Base-by-base conservation (phyloP, 1,140 invertebrate genomes). In the Drosophila chauvacae region DNA sequence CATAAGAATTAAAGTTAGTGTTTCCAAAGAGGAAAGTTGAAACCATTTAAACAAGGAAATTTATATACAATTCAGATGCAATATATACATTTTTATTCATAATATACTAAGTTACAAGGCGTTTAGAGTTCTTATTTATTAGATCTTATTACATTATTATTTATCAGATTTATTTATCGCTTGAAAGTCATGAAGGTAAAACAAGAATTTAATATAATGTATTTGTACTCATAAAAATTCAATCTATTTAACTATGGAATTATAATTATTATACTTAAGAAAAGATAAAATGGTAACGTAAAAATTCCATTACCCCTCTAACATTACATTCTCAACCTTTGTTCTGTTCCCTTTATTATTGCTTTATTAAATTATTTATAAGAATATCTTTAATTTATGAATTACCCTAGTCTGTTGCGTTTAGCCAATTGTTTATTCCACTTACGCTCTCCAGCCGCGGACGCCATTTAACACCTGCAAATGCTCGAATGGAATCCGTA, bases 381-480 rank as follows among this genome's bases (percentile, higher is more conserved):
- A 10, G 16, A 23, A 1, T 7, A 26, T 23, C 7, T 16, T 47
- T 4, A 11, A 26, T 9, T 23, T 68, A 47, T 42, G 16, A 18
- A 16, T n/a, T 41, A 39, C 14, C 20, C 41, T 33, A 33, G 33
- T 48, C 14, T 50, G 7, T 33, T 18, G 14, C 18, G 26, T 18
- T 14, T 33, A 7, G 3, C 13, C 53, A 72, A 73, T 73, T 72
- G 55, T 33, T 60, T 60, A 73, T 73, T 72, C 55, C 45, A 51
- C 55, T 50, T 50, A 23, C 37, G 68, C 20, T 51, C 45, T 28
- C 11, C 2, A 41, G 11, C 33, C 1, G 42, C 44, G 50, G 66
- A 50, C 65, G 65, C 51, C 55, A 73, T 73, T 60, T 73, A 30
- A 73, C 70, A 73, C 70, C 70, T 73, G 68, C 30, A 60, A 72